A percentile compares a stretch with the other conserved stretches of the same genome.
These are phyloP conservation scores for Chrysemys picta DNA, from an alignment of 2,113 vertebrate genomes.

Conservation along the genomic window DNA sequence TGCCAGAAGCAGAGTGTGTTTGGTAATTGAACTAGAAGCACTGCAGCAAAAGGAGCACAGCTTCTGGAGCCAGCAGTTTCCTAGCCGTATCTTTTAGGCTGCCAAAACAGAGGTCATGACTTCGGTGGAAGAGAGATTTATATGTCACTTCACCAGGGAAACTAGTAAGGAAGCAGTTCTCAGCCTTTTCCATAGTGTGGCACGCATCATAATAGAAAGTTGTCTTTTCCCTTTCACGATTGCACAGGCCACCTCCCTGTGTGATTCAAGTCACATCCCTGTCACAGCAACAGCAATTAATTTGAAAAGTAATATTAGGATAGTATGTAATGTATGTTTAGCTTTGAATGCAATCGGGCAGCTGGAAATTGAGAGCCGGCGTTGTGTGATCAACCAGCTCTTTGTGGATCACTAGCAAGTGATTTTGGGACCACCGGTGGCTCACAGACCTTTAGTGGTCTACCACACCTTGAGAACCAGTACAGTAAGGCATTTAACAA, in stretches of 20 bases:
- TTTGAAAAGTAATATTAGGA: neutral
- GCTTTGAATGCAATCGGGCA: neutral
- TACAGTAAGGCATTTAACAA: neutral
- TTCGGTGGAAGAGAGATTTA: neutral
- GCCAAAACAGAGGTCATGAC: neutral
- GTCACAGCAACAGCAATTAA: neutral
- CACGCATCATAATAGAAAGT: neutral
- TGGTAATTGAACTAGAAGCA: neutral
- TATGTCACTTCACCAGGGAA: neutral
- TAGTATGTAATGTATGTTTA: neutral
- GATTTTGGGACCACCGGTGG: neutral
- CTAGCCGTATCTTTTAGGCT: neutral
- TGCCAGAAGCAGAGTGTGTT: neutral
- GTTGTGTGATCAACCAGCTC: neutral
- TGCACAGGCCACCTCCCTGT: neutral
- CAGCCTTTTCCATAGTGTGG: neutral
- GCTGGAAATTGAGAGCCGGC: neutral
- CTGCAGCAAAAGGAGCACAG: neutral
- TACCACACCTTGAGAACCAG: neutral
- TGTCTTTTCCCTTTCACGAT: neutral
- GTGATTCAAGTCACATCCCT: neutral
- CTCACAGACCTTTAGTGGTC: neutral
- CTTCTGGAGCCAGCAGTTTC: neutral
- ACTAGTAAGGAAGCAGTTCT: neutral
- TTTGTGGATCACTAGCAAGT: neutral